Base-by-base conservation (phyloP, 2,888 invertebrate genomes). In the Nomada fucata region DNA sequence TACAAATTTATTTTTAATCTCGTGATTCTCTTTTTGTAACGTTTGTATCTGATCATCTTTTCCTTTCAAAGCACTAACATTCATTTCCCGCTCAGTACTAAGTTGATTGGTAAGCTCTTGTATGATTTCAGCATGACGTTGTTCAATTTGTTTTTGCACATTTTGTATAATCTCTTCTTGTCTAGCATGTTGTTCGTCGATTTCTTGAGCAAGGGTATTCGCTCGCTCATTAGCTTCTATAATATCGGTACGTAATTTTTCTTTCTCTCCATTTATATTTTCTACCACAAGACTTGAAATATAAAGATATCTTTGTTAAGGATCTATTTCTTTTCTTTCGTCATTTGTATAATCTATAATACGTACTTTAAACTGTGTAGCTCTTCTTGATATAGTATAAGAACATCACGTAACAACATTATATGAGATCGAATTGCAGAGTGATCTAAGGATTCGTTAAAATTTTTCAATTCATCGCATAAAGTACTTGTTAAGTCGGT, bases 141-240 rank as follows among this genome's bases (percentile, higher is more conserved):
- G 95, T 91, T 98, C 98, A 26, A 97, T 93, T 94, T 95, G 96
- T 94, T 94, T 93, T n/a, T 95, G 90, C 85, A 95, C 94, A 64
- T 96, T 95, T 91, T 96, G 96, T 44, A 97, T 95, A 47, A 96
- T 96, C 82, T 96, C 96, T 92, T 98, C 98, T 92, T 98, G 95
- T 78, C 96, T 96, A 0, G 96, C 95, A 92, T 98, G 98, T 89
- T 97, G 96, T 90, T 98, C 98, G 92, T 99, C 98, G 2, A 98
- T 97, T 93, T 98, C 98, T 89, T 97, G 97, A 1, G 98, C 98
- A 68, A 98, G 94, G 72, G 97, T 92, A 0, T 96, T 95, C 0
- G 97, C 97, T 87, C 98, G 95, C 76, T 96, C 95, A 91, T 98
- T 98, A 0, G 98, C 97, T 91, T 98, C 98, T 26, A 95, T 94